Percentiles rank a stretch among this genome's conserved stretches.
phyloP scores from a whole-genome alignment of 2,888 invertebrate species.

The Xylocampa areola region DNA sequence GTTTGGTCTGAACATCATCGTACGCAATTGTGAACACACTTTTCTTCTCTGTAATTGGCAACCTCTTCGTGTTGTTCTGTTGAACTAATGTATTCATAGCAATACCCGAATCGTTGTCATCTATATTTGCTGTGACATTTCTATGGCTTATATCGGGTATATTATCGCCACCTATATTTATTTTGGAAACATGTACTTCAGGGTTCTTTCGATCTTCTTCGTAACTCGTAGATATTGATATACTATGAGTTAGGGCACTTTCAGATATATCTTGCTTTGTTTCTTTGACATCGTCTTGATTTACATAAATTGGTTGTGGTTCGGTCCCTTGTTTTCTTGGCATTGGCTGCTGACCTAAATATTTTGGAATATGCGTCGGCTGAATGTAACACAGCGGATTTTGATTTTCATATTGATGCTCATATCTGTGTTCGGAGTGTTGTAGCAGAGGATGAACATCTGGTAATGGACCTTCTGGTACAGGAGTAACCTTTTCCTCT shows the following conservation, averaged over 20 bases:
- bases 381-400: constrained; percentile 88
- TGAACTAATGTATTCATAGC: constrained; percentile 91
- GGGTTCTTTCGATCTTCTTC: constrained; percentile 77
- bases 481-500: constrained; percentile 86
- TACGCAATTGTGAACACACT: constrained; percentile 98
- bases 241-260: constrained; percentile 83
- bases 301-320: constrained; percentile 86
- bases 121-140: constrained; percentile 77
- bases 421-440: constrained; percentile 94
- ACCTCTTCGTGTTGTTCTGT: constrained; percentile 90
- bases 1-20: constrained; percentile 96
- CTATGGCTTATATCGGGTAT: constrained; percentile 66
- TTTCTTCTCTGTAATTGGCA: constrained; percentile 95
- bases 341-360: constrained; percentile 88
- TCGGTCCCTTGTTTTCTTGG: constrained; percentile 73
- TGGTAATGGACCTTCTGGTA: constrained; percentile 83
- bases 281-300: constrained; percentile 83
- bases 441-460: constrained; percentile 92
- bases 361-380: constrained; percentile 91
- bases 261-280: constrained; percentile 76
- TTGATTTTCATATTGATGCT: constrained; percentile 90
- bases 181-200: constrained; percentile 90
- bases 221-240: constrained; percentile 84
- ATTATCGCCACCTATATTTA: constrained; percentile 83
- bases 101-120: constrained; percentile 95